Conservation (phyloP, 1,140 invertebrate species). For the Drosophila littoralis region DNA sequence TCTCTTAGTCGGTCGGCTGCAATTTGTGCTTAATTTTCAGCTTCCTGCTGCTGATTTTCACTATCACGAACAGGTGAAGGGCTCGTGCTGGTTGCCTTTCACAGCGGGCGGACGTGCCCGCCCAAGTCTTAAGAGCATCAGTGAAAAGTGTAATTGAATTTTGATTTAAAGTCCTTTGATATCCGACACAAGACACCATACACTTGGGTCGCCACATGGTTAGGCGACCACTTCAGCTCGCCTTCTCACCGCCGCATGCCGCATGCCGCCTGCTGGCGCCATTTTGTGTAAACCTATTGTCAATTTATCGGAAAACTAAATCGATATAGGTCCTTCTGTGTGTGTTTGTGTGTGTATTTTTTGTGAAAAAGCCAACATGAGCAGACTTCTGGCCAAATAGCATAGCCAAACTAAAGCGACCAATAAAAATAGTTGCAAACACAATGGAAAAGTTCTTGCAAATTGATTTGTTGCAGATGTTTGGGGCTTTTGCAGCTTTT, state of each 20-base stretch:
- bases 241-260: not conserved
- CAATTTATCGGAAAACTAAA: slow-evolving; percentile 61
- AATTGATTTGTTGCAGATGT: slow-evolving; percentile 78
- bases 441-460: slow-evolving; percentile 71
- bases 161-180: slow-evolving; percentile 80
- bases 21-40: not conserved
- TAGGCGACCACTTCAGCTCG: slow-evolving; percentile 44
- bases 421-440: slow-evolving; percentile 68
- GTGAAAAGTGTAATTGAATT: slow-evolving; percentile 73
- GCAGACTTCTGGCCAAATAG: slow-evolving; percentile 26
- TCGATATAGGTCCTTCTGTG: slow-evolving; percentile 55
- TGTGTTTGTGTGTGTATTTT: not conserved
- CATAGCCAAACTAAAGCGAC: slow-evolving; percentile 44
- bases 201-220: slow-evolving; percentile 32
- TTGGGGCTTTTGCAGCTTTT: slow-evolving; percentile 53
- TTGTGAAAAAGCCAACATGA: slow-evolving; percentile 7
- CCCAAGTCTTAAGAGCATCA: slow-evolving; percentile 61
- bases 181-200: slow-evolving; percentile 55
- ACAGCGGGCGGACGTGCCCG: slow-evolving; percentile 26
- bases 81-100: slow-evolving; percentile 3
- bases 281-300: slow-evolving; percentile 39
- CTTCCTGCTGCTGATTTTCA: slow-evolving; percentile 38
- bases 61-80: slow-evolving; percentile 42
- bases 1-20: not conserved
- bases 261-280: not conserved